These are phyloP conservation scores for Quadriops clusia DNA, from an alignment of 2,888 invertebrate genomes.

Conservation along the genomic window DNA sequence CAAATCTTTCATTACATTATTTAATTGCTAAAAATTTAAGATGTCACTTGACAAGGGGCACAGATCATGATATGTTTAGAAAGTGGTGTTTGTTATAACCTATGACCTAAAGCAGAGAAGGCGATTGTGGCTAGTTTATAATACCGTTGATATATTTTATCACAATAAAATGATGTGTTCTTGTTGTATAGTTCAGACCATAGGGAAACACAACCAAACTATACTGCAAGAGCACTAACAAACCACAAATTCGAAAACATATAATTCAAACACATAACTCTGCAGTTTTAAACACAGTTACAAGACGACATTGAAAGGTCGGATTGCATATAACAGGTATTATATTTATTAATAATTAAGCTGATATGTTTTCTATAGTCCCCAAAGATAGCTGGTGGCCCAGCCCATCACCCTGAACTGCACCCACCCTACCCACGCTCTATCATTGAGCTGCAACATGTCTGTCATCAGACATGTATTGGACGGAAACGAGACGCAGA, in stretches of 20 bases:
- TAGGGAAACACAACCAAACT: too few species aligned
- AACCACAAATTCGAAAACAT: too few species aligned
- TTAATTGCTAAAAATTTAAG: constrained; percentile 41
- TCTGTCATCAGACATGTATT: constrained; percentile 31
- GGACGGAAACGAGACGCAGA: constrained; percentile 40
- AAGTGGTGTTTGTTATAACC: constrained; percentile 54
- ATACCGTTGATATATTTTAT: constrained; percentile 29
- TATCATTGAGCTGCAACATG: constrained; percentile 35
- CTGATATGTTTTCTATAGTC: constrained; percentile 64
- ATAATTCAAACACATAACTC: constrained; percentile 32
- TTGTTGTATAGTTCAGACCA: too few species aligned
- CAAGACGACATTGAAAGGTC: constrained; percentile 40
- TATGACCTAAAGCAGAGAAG: constrained; percentile 43
- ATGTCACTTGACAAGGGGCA: constrained; percentile 59
- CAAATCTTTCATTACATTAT: constrained; percentile 36
- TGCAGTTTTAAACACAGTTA: constrained; percentile 34
- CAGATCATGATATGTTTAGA: constrained; percentile 71
- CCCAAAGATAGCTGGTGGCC: constrained; percentile 40
- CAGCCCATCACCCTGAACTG: constrained; percentile 34
- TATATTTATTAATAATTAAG: constrained; percentile 45
- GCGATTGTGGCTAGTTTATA: constrained; percentile 40
- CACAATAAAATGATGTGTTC: constrained; percentile 11
- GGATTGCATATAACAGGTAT: constrained; percentile 41
- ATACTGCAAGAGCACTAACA: too few species aligned
- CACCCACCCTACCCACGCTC: constrained; percentile 36